Conservation (phyloP, 2,113 vertebrate genomes). For the Uria aalge region DNA sequence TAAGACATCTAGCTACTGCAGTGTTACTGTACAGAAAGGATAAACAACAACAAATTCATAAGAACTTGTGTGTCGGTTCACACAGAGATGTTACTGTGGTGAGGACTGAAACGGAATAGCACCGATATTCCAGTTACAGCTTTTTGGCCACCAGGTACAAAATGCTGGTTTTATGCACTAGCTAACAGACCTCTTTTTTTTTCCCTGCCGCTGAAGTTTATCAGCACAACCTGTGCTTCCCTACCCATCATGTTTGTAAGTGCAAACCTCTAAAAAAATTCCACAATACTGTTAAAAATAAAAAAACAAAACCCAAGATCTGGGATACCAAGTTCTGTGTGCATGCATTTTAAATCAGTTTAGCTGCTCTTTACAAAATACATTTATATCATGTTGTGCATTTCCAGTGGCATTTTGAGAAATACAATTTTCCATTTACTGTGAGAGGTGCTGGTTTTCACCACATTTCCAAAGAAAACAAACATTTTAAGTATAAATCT, state of each 20-base stretch:
- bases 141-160: neutral
- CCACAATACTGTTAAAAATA: conserved; percentile 2
- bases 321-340: neutral
- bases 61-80: neutral
- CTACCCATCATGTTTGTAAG: neutral
- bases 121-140: neutral
- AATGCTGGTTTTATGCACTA: neutral
- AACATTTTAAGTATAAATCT: conserved; percentile 51
- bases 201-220: neutral
- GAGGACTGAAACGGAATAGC: neutral
- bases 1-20: neutral
- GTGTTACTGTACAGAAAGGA: neutral
- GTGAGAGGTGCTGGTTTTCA: conserved; percentile 45
- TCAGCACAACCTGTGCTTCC: neutral
- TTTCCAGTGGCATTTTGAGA: conserved; percentile 55
- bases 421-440: conserved; percentile 54
- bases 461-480: conserved; percentile 48
- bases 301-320: neutral
- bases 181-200: neutral
- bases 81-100: neutral
- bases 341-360: conserved; percentile 34
- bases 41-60: neutral
- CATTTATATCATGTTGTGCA: conserved; percentile 34
- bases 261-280: conserved; percentile 9
- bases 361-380: conserved; percentile 48